Percentiles rank a stretch among this genome's conserved stretches.
Evolutionary conservation across 2,113 vertebrate species (phyloP).

Genomic region (Scolopax mira): DNA sequence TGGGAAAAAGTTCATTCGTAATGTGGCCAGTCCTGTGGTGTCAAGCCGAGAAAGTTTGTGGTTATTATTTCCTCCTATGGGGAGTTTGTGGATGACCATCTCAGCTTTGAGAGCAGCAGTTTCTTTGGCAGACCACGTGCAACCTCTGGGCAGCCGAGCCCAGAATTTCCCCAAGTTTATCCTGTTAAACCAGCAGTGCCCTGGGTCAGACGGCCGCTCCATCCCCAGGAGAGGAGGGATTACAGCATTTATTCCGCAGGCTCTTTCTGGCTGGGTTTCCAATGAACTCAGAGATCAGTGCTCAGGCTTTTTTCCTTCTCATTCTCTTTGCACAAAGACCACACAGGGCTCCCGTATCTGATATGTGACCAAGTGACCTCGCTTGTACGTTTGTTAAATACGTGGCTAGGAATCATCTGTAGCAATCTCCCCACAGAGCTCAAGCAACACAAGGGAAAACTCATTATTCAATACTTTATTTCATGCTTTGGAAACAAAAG

Average conservation of each 20-base stretch:
- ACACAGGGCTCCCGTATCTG: accelerated
- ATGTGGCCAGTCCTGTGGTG: conserved; percentile 1
- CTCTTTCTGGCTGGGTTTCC: background rate
- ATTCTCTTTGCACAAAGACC: background rate
- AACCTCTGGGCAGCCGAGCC: background rate
- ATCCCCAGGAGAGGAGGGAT: background rate
- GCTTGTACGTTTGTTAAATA: background rate
- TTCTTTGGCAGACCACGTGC: background rate
- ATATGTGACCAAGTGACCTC: background rate
- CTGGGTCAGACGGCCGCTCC: background rate
- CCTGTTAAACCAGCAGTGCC: background rate
- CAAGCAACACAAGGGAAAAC: background rate
- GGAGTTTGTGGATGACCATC: conserved; percentile 30
- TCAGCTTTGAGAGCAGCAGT: background rate
- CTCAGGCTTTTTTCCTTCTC: background rate
- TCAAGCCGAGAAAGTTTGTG: conserved; percentile 2
- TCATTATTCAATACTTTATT: conserved; percentile 49
- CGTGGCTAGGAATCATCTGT: background rate
- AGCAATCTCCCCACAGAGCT: conserved; percentile 34
- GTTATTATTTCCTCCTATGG: conserved; percentile 37
- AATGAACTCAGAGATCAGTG: background rate
- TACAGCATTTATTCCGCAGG: background rate
- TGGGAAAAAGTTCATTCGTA: conserved; percentile 18
- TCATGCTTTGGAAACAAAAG: conserved; percentile 37
- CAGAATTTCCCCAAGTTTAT: background rate